Conservation (phyloP, 2,113 vertebrate genomes). For the Gymnogyps californianus region DNA sequence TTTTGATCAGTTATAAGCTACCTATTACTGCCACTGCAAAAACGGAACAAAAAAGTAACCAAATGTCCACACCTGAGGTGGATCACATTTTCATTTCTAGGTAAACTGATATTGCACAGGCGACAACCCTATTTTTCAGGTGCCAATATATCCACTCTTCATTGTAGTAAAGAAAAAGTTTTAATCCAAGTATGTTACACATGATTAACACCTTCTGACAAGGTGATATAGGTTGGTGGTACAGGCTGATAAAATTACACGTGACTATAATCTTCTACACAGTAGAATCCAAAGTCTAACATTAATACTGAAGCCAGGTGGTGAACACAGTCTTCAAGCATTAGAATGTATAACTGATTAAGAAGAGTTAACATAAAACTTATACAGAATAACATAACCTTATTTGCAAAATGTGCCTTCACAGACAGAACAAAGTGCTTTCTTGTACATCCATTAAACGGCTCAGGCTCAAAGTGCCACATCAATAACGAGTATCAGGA, state of each 20-base stretch:
- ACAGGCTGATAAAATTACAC: not conserved
- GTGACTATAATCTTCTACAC: not conserved
- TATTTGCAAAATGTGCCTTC: not conserved
- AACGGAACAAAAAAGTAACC: not conserved
- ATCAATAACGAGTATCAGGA: not conserved
- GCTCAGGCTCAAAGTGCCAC: not conserved
- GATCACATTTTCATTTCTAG: not conserved
- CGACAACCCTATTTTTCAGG: not conserved
- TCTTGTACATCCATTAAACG: not conserved
- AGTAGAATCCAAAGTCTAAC: not conserved
- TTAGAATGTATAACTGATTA: not conserved
- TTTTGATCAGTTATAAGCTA: not conserved
- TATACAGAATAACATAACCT: not conserved
- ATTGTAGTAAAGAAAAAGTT: not conserved
- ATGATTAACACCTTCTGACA: not conserved
- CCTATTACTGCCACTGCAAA: not conserved
- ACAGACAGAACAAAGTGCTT: not conserved
- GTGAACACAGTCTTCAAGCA: not conserved
- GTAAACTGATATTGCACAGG: not conserved
- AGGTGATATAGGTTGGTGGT: not conserved
- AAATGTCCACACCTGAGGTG: not conserved
- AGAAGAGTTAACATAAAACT: not conserved
- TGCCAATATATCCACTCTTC: not conserved
- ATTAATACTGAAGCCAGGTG: not conserved
- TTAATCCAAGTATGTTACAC: not conserved